phyloP scores from a whole-genome alignment of 2,888 invertebrate genomes.

The Tenthredo livida region DNA sequence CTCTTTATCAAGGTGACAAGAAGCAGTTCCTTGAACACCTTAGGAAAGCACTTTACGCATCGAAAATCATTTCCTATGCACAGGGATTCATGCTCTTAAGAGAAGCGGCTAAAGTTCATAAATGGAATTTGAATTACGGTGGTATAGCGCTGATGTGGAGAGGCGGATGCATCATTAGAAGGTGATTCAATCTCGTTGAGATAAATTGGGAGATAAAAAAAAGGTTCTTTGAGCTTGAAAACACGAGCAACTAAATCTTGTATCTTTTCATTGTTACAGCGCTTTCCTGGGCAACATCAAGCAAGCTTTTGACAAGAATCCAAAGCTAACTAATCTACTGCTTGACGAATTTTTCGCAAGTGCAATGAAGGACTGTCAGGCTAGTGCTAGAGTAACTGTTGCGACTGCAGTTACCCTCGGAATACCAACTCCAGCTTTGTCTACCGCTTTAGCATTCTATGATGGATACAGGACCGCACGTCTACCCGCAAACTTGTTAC shows the following conservation, averaged over 20 bases:
- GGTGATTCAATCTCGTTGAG: conserved; percentile 78
- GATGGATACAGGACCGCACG: conserved; percentile 94
- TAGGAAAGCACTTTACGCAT: conserved; percentile 95
- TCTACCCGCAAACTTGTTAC: conserved; percentile 96
- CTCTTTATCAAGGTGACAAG: conserved; percentile 86
- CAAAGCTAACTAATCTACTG: conserved; percentile 91
- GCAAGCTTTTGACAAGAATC: conserved; percentile 94
- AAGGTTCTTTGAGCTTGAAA: not conserved
- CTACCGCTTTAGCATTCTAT: conserved; percentile 97
- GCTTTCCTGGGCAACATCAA: conserved; percentile 95
- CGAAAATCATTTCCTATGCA: conserved; percentile 99
- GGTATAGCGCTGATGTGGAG: conserved; percentile 99
- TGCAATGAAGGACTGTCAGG: conserved; percentile 90
- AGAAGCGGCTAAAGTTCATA: conserved; percentile 93
- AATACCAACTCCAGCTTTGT: conserved; percentile 96
- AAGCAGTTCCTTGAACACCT: conserved; percentile 91
- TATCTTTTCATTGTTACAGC: conserved; percentile 77
- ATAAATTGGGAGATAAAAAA: not conserved
- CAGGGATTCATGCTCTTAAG: conserved; percentile 98
- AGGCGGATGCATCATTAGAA: conserved; percentile 98
- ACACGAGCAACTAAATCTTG: not conserved
- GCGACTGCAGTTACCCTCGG: conserved; percentile 86
- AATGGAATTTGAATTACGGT: conserved; percentile 98
- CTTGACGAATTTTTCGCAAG: conserved; percentile 95
- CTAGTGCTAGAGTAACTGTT: conserved; percentile 92